Base-by-base conservation (phyloP, 2,797 vertebrate genomes). In the Typhlichthys eigenmanni region DNA sequence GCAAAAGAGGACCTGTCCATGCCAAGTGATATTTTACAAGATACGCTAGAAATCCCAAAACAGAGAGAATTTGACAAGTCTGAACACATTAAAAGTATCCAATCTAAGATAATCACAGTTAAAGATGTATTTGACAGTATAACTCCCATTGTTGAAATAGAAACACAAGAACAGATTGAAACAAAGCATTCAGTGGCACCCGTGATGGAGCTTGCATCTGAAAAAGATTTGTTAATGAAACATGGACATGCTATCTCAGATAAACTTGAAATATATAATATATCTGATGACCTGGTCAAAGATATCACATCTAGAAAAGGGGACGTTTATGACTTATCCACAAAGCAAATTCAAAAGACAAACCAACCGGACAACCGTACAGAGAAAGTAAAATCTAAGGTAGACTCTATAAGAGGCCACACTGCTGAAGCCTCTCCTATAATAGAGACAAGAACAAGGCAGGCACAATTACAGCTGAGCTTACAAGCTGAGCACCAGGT, bases 81-180 rank as follows among this genome's bases (percentile, higher is more conserved):
- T 34, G n/a, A n/a, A 24, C 16, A 0, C 13, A 5, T 29, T 1
- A 16, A 55, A 7, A 57, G 55, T 13, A 49, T 64, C 1, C 69
- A 61, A 45, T 68, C 66, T 5, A 52, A 57, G 38, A 70, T 38
- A 1, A 19, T 45, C 1, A 1, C 4, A 43, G 16, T 80, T 11
- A 60, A 73, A 62, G 50, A 78, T 29, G 14, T 71, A 59, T 74
- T 58, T 14, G 62, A 43, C 1, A 51, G 1, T 3, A 38, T 74
- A 48, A 16, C 54, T 66, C 58, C 62, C 3, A 13, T 62, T 50
- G 53, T 38, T 45, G 38, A 56, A 45, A 24, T 1, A 12, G 6
- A 62, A 0, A 7, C n/a, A 52, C 13, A 53, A 32, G 24, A 24
- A 32, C 17, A 54, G 4, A 5, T 24, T 32, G 17, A 54, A 13